A percentile compares a stretch with the other conserved stretches of the same genome.
These are phyloP conservation scores for Furcifer pardalis DNA, from an alignment of 2,797 vertebrate species.

Conservation along the genomic window DNA sequence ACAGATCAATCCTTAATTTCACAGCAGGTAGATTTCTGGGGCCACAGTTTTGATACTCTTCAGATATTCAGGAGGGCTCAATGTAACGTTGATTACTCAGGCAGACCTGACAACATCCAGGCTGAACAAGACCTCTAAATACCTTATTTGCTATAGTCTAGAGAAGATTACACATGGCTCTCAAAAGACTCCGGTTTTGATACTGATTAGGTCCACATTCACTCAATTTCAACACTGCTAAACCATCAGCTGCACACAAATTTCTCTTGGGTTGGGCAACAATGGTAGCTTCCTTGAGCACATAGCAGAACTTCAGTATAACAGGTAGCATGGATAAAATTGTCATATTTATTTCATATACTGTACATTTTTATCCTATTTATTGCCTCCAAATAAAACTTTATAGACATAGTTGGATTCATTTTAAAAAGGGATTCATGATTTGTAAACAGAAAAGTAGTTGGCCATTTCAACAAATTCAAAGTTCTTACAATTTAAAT, in stretches of 20 bases:
- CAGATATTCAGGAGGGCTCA: neutral
- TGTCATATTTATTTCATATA: neutral
- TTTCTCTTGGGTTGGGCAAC: neutral
- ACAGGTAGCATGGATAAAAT: neutral
- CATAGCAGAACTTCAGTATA: neutral
- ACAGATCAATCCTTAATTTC: neutral
- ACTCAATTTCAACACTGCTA: neutral
- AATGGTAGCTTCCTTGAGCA: neutral
- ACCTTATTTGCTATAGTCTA: neutral
- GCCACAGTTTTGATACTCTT: neutral
- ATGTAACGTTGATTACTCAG: neutral
- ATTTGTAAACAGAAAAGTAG: constrained; percentile 20
- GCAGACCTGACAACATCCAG: neutral
- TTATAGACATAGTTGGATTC: neutral
- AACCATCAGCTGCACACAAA: neutral
- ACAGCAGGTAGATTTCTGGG: neutral
- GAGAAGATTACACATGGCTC: neutral
- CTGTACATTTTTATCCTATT: neutral
- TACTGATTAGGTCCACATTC: neutral
- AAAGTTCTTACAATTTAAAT: constrained; percentile 32
- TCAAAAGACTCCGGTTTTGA: neutral
- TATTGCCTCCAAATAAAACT: neutral
- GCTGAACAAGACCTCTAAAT: neutral
- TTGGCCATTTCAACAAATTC: constrained; percentile 26
- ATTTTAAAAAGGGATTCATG: neutral